These are phyloP conservation scores for Tragelaphus strepsiceros DNA, from an alignment of 2,113 vertebrate species.

Conservation along the genomic window DNA sequence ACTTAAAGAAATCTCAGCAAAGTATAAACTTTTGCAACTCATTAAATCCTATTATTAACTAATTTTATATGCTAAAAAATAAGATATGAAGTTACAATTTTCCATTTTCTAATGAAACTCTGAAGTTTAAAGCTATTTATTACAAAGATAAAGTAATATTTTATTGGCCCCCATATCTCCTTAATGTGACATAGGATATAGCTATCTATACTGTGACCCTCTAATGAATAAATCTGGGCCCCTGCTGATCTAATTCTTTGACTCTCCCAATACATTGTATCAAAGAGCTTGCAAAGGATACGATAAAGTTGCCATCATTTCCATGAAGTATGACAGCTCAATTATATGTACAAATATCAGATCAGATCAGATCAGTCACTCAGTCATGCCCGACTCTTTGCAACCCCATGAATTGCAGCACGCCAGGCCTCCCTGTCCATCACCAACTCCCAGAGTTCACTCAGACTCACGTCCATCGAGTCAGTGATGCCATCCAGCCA, in stretches of 20 bases:
- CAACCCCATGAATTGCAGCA: too few species aligned
- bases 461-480: too few species aligned
- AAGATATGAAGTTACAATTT: neutral
- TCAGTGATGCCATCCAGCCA: too few species aligned
- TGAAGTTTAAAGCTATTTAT: neutral
- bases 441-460: too few species aligned
- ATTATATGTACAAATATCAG: neutral
- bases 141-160: neutral
- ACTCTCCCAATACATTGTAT: neutral
- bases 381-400: too few species aligned
- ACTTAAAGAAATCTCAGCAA: neutral
- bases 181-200: neutral
- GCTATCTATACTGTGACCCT: neutral
- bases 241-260: conserved; percentile 3
- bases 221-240: neutral
- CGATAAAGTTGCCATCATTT: conserved; percentile 4
- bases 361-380: too few species aligned
- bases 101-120: neutral
- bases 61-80: neutral
- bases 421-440: too few species aligned
- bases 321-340: neutral
- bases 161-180: neutral
- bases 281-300: conserved; percentile 18
- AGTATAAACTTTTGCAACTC: neutral
- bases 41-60: neutral